Evolutionary conservation across 2,113 vertebrate genomes (phyloP).

Genomic region (Caloenas nicobarica): DNA sequence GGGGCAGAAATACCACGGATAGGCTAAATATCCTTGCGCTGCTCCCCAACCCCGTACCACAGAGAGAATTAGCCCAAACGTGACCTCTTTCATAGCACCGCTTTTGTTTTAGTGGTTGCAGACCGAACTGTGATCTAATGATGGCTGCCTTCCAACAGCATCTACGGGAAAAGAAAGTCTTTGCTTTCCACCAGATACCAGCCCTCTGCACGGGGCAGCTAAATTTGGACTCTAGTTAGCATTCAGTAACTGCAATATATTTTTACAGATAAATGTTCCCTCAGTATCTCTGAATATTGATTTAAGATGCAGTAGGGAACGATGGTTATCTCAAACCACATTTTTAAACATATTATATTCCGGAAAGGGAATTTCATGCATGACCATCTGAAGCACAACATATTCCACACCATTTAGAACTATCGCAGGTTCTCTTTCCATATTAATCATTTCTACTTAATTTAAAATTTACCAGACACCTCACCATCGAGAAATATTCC

Average conservation of each 20-base stretch:
- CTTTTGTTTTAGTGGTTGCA: not conserved
- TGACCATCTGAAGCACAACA: slow-evolving; percentile 63
- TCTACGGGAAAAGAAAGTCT: not conserved
- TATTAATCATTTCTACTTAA: slow-evolving; percentile 66
- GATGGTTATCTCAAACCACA: slow-evolving; percentile 52
- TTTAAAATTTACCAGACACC: slow-evolving; percentile 64
- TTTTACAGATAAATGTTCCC: slow-evolving; percentile 41
- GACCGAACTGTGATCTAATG: not conserved
- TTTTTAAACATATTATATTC: slow-evolving; percentile 60
- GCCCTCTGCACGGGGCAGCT: not conserved
- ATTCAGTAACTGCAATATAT: slow-evolving; percentile 14
- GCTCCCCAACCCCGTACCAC: not conserved
- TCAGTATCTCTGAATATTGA: slow-evolving; percentile 54
- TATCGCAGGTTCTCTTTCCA: slow-evolving; percentile 47
- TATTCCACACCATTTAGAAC: slow-evolving; percentile 65
- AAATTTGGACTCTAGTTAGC: slow-evolving; percentile 21
- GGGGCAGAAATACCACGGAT: not conserved
- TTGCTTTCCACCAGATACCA: not conserved
- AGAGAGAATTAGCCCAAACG: not conserved
- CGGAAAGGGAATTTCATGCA: slow-evolving; percentile 63
- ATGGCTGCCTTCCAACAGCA: not conserved
- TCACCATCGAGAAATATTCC: slow-evolving; percentile 56
- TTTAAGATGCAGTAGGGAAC: slow-evolving; percentile 57
- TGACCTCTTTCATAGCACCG: not conserved
- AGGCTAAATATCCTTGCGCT: not conserved